Evolutionary conservation across 2,888 invertebrate genomes (phyloP).

Genomic region (Eurytoma adleriae): DNA sequence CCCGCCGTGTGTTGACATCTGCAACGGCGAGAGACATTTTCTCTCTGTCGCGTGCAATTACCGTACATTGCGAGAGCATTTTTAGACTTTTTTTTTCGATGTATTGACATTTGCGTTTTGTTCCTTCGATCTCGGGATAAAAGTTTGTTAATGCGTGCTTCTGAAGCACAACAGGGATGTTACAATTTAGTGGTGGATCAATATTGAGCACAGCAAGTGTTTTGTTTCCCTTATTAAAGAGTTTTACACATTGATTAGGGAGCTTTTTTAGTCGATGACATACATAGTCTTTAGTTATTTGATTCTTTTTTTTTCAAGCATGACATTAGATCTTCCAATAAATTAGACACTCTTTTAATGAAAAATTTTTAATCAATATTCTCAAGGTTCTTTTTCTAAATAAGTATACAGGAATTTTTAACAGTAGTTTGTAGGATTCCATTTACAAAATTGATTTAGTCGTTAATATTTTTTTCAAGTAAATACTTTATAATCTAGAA

Average conservation of each 20-base stretch:
- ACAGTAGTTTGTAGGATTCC: too few species aligned
- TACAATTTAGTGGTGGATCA: conserved; percentile 45
- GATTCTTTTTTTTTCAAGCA: neutral
- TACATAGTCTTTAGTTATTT: neutral
- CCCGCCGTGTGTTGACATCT: too few species aligned
- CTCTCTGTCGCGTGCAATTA: too few species aligned
- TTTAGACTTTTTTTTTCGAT: too few species aligned
- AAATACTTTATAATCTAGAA: too few species aligned
- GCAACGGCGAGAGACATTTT: too few species aligned
- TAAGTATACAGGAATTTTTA: too few species aligned
- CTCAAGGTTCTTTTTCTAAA: neutral
- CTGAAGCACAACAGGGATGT: conserved; percentile 27
- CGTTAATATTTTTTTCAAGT: too few species aligned
- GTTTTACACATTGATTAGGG: conserved; percentile 34
- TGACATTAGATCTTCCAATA: neutral
- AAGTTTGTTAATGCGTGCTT: conserved; percentile 16
- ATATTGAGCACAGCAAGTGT: conserved; percentile 41
- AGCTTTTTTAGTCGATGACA: conserved; percentile 7
- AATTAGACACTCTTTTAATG: conserved; percentile 1
- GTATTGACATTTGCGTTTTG: conserved; percentile 1
- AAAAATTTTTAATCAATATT: neutral
- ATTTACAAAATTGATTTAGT: too few species aligned
- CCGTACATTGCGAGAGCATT: too few species aligned
- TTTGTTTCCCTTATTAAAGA: conserved; percentile 45
- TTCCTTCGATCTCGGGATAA: neutral